Base-by-base conservation (phyloP, 2,888 invertebrate genomes). In the Lordiphosa andalusiaca region DNA sequence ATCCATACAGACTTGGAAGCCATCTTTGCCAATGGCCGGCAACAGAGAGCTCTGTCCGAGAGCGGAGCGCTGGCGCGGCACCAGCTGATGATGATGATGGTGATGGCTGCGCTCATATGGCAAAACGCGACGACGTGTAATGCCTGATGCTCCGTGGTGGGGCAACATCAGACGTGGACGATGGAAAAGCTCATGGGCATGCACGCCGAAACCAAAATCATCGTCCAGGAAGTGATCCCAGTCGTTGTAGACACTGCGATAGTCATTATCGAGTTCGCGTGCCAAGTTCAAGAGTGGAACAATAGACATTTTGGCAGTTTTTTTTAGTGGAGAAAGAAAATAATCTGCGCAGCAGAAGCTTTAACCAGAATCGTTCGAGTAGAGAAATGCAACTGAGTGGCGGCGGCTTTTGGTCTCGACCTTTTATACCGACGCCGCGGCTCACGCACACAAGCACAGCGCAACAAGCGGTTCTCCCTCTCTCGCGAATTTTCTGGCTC, bases 1-100 rank as follows among this genome's bases (percentile, higher is more conserved):
- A 74, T 94, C 93, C 70, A 94, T 88, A 70, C 92, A 92, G 0
- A 93, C 92, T 88, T 93, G 93, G 69, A 93, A 93, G 68, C 93
- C 93, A 78, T 93, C 92, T 13, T 92, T 92, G 73, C 93, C 93
- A 48, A 77, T 52, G 0, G 77, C 61, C 0, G 85, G 76, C 42
- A 85, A 36, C 33, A 77, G 16, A 1, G 81, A 50, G 4, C 71
- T 78, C 38, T 92, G 91, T 39, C 92, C 92, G 10, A 90, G 66
- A 9, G 66, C 16, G 4, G 21, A 42, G 4, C 66, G 60, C 40
- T 73, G 77, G 60, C 77, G 77, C 94, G 93, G 55, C 93, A 91
- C 21, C 93, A 92, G 6, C 54, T 75, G 60, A 72, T 56, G 70
- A 23, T 40, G 52, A 39, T 40, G 52, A 39, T 41, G 42, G 2